These are phyloP conservation scores for Watsonalla binaria DNA, from an alignment of 2,888 invertebrate species.

Conservation along the genomic window DNA sequence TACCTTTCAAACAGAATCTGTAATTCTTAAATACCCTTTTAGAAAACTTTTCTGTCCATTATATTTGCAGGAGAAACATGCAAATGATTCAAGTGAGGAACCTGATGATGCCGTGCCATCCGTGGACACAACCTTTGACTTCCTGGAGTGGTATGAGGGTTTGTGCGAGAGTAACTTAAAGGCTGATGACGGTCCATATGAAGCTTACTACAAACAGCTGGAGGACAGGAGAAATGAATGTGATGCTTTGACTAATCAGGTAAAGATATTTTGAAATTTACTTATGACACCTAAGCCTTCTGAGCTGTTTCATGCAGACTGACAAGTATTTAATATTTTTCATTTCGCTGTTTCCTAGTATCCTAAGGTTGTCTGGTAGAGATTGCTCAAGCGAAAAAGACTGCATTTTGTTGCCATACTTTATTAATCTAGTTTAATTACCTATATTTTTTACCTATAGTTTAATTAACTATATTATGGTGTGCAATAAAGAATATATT, in stretches of 20 bases:
- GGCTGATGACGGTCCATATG: conserved; percentile 83
- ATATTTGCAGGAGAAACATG: conserved; percentile 24
- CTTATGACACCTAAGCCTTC: background rate
- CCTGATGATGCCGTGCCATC: conserved; percentile 30
- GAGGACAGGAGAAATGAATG: conserved; percentile 83
- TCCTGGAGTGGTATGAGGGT: conserved; percentile 86
- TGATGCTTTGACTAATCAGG: conserved; percentile 81
- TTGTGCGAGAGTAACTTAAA: conserved; percentile 85
- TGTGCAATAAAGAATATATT: no score
- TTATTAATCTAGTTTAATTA: no score
- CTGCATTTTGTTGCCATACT: no score
- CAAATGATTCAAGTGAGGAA: conserved; percentile 15
- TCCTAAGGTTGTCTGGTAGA: no score
- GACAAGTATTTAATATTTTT: no score
- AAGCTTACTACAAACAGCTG: conserved; percentile 84
- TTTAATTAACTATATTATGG: no score
- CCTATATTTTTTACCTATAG: no score
- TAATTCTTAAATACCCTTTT: no score
- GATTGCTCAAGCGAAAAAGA: no score
- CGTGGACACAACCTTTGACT: conserved; percentile 83
- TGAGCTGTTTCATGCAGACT: no score
- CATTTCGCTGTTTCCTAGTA: no score
- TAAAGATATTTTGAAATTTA: conserved; percentile 29
- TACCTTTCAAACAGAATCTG: no score
- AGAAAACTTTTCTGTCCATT: background rate